Conservation (phyloP, 2,797 vertebrate species). For the Eulemur rubriventer region DNA sequence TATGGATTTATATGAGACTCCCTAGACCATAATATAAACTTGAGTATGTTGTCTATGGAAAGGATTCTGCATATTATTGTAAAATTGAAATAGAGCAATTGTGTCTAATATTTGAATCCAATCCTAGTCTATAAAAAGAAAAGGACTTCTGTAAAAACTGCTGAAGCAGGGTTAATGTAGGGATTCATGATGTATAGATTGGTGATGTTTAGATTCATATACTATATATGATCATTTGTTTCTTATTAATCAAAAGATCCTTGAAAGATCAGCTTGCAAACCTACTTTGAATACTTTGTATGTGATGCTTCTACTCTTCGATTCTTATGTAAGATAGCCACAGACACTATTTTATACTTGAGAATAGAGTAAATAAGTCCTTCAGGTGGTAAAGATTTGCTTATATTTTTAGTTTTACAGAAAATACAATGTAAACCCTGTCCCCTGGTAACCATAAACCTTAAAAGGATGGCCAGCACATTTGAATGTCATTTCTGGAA, state of each 20-base stretch:
- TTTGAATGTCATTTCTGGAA: conserved; percentile 40
- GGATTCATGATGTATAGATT: background rate
- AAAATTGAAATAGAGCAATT: background rate
- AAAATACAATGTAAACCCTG: background rate
- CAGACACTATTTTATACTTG: background rate
- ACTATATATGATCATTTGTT: too few species aligned
- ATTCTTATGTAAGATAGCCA: conserved; percentile 8
- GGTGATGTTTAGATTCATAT: background rate
- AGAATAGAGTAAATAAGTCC: background rate
- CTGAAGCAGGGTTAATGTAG: background rate
- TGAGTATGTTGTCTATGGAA: background rate
- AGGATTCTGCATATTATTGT: background rate
- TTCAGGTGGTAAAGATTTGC: background rate
- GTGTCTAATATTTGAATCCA: background rate
- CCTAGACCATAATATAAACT: background rate
- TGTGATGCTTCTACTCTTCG: background rate
- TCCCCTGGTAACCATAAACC: background rate
- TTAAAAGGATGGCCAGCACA: background rate
- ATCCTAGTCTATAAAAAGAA: background rate
- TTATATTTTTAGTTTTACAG: conserved; percentile 57
- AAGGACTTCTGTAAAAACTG: background rate
- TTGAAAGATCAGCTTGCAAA: background rate
- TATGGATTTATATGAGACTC: background rate
- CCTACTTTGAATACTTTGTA: background rate
- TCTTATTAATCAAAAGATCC: background rate